phyloP scores from a whole-genome alignment of 2,888 invertebrate species.

The Tuberolachnus salignus region DNA sequence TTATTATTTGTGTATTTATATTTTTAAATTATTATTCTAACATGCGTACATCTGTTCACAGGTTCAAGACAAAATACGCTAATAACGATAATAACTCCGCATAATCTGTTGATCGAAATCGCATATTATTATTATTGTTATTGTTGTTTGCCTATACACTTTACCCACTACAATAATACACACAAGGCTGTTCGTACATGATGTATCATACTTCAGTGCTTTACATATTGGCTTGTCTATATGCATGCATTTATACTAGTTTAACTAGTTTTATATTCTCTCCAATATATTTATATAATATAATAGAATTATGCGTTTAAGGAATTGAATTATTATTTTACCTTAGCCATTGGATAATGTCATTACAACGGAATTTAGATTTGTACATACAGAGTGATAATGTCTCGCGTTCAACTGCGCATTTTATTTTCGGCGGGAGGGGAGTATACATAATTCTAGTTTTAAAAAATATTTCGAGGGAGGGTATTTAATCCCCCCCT shows the following conservation, averaged over 20 bases:
- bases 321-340: neutral
- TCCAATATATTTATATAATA: neutral
- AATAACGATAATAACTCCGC: constrained; percentile 30
- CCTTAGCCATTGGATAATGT: neutral
- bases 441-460: no score
- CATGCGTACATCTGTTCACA: constrained; percentile 38
- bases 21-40: constrained; percentile 28
- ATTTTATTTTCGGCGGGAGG: no score
- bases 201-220: neutral
- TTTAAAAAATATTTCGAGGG: no score
- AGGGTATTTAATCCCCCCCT: no score
- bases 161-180: neutral
- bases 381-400: neutral
- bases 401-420: no score
- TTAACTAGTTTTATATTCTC: constrained; percentile 13
- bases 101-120: constrained; percentile 14
- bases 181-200: neutral
- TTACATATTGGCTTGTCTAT: neutral
- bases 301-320: neutral
- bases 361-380: neutral
- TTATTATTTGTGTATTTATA: no score
- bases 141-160: no score
- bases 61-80: constrained; percentile 53
- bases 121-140: neutral
- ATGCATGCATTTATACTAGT: constrained; percentile 15